Percentiles rank a stretch among this genome's conserved stretches.
These are phyloP conservation scores for Bombus fervidus DNA, from an alignment of 1,140 invertebrate species.

Conservation along the genomic window DNA sequence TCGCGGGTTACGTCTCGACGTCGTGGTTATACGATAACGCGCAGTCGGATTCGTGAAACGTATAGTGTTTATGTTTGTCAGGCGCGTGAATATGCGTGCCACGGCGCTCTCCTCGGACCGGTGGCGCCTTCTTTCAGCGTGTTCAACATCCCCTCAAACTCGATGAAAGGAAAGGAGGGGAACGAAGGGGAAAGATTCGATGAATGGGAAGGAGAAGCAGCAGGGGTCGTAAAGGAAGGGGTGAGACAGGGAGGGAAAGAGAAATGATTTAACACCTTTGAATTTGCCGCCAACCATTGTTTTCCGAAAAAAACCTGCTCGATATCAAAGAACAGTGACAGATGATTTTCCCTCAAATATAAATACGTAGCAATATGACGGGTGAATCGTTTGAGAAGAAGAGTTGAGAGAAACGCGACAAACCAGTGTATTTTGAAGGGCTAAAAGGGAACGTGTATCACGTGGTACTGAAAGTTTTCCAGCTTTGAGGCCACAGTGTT, in stretches of 20 bases:
- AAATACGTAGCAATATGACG: not conserved
- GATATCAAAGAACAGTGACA: not conserved
- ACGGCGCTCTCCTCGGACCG: slow-evolving; percentile 59
- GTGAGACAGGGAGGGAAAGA: slow-evolving; percentile 15
- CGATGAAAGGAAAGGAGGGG: slow-evolving; percentile 21
- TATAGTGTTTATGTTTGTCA: slow-evolving; percentile 68
- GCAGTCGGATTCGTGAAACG: slow-evolving; percentile 32
- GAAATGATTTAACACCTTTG: slow-evolving; percentile 47
- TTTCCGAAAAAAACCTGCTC: not conserved
- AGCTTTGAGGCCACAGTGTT: not conserved
- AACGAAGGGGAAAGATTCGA: slow-evolving; percentile 55
- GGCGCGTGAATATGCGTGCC: slow-evolving; percentile 67
- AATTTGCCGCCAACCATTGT: slow-evolving; percentile 45
- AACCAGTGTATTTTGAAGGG: not conserved
- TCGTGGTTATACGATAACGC: too few relatives aligned
- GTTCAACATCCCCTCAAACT: slow-evolving; percentile 30
- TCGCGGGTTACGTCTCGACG: not conserved
- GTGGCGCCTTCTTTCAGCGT: slow-evolving; percentile 68
- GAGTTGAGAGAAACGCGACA: not conserved
- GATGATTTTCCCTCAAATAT: not conserved
- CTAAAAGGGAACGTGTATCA: not conserved
- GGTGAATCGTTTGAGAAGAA: not conserved
- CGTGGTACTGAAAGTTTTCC: slow-evolving; percentile 23
- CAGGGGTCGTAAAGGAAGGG: slow-evolving; percentile 33
- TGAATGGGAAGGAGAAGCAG: slow-evolving; percentile 45